Conservation (phyloP, 2,888 invertebrate genomes). For the Pterostichus niger region DNA sequence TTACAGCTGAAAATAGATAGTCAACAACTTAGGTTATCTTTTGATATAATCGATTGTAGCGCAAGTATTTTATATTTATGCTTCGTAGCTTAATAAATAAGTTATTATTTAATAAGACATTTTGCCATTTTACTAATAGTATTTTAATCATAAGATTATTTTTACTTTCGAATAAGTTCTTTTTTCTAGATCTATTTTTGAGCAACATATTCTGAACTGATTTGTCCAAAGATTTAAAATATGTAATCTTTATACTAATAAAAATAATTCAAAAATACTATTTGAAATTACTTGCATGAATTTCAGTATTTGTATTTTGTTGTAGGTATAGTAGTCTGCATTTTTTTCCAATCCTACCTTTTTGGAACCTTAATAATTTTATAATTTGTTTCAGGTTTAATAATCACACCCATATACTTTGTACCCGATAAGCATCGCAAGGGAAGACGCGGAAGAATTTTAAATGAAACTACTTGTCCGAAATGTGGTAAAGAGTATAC, state of each 20-base stretch:
- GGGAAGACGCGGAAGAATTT: neutral
- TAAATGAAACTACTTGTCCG: constrained; percentile 61
- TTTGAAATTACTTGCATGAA: constrained; percentile 12
- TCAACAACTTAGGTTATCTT: no score
- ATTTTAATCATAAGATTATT: no score
- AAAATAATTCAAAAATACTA: neutral
- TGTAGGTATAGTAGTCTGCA: constrained; percentile 13
- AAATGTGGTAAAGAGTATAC: constrained; percentile 68
- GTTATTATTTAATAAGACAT: no score
- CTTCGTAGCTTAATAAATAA: no score
- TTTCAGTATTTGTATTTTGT: neutral
- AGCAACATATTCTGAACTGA: neutral
- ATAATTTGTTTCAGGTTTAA: constrained; percentile 64
- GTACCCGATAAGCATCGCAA: constrained; percentile 40
- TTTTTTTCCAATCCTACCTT: neutral
- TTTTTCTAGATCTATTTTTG: neutral
- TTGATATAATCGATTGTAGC: no score
- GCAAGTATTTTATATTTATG: no score
- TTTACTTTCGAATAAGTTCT: no score
- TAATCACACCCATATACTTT: constrained; percentile 62
- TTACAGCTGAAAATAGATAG: no score
- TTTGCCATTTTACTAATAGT: no score
- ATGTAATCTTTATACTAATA: constrained; percentile 1
- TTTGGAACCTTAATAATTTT: constrained; percentile 49
- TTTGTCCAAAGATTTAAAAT: constrained; percentile 8